phyloP scores from a whole-genome alignment of 2,113 vertebrate genomes.

The Todiramphus chloris region DNA sequence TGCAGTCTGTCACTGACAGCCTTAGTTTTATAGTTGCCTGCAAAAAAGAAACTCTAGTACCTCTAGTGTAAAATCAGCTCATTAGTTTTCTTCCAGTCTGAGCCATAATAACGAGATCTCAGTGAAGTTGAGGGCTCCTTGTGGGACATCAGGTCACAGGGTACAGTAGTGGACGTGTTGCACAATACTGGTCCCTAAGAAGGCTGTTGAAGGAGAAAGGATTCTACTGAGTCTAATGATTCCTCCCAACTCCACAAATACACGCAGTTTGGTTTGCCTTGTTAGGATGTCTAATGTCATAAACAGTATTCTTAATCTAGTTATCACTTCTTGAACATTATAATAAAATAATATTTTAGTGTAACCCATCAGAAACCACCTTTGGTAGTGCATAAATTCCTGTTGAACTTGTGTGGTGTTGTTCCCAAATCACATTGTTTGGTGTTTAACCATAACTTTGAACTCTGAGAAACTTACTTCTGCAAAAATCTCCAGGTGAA shows the following conservation, averaged over 20 bases:
- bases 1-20: background rate
- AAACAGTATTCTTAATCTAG: background rate
- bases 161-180: background rate
- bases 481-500: constrained; percentile 65
- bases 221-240: background rate
- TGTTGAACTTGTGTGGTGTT: background rate
- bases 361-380: background rate
- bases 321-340: background rate
- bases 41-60: background rate
- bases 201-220: background rate
- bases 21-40: background rate
- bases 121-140: background rate
- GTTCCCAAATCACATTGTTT: background rate
- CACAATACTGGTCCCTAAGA: background rate
- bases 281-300: background rate
- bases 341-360: background rate
- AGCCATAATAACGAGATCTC: background rate
- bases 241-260: background rate
- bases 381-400: background rate
- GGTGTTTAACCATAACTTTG: background rate
- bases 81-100: background rate
- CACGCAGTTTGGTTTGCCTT: background rate
- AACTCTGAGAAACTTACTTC: background rate
- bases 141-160: background rate
- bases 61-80: background rate